phyloP scores from a whole-genome alignment of 2,113 vertebrate genomes.

The Tachuris rubrigastra region DNA sequence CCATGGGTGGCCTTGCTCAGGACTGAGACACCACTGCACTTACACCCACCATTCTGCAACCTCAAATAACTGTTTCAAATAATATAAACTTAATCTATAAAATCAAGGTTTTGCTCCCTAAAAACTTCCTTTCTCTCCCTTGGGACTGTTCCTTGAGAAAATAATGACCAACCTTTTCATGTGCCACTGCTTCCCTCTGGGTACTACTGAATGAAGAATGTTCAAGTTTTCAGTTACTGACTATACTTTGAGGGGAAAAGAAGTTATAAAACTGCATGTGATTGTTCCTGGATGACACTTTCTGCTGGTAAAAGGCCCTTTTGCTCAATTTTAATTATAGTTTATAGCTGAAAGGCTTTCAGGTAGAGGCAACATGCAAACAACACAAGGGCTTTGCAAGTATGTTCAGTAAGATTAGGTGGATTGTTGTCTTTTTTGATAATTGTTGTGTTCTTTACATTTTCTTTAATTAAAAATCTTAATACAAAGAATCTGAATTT shows the following conservation, averaged over 20 bases:
- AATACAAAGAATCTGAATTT: background rate
- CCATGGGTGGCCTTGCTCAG: background rate
- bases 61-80: too few relatives aligned
- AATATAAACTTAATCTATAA: background rate
- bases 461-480: background rate
- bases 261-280: background rate
- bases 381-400: background rate
- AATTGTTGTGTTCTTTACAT: background rate
- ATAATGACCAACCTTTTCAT: background rate
- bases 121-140: background rate
- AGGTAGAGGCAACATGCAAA: background rate
- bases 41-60: background rate
- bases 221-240: background rate
- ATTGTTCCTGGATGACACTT: background rate
- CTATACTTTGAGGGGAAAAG: background rate
- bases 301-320: background rate
- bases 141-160: background rate
- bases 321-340: background rate
- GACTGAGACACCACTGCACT: background rate
- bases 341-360: background rate
- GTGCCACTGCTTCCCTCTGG: background rate
- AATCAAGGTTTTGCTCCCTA: background rate
- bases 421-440: background rate
- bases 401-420: background rate
- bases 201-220: background rate